Conservation (phyloP, 2,888 invertebrate species). For the Aphrophora alni region DNA sequence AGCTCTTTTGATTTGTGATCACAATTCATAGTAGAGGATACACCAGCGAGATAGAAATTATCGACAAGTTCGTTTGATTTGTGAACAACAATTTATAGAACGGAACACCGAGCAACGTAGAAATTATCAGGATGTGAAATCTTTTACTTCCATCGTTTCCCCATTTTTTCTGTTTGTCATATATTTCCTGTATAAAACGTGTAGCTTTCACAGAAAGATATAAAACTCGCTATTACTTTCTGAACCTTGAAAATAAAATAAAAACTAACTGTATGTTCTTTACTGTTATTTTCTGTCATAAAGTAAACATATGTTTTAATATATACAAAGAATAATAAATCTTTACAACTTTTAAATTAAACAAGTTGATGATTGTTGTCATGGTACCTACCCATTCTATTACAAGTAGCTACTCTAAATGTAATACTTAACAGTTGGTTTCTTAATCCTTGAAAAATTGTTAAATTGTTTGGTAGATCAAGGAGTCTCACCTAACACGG, state of each 20-base stretch:
- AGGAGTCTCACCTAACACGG: too few relatives aligned
- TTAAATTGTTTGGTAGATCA: too few relatives aligned
- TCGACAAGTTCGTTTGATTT: not conserved
- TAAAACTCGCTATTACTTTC: not conserved
- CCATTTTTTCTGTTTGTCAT: not conserved
- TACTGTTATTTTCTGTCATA: too few relatives aligned
- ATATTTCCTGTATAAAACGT: not conserved
- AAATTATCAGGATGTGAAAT: not conserved
- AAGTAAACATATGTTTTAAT: too few relatives aligned
- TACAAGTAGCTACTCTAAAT: too few relatives aligned
- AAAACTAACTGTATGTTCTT: not conserved
- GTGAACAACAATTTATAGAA: slow-evolving; percentile 2
- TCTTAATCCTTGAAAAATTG: too few relatives aligned
- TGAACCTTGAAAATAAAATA: not conserved
- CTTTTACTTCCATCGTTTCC: not conserved
- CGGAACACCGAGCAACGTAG: not conserved
- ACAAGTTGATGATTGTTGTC: too few relatives aligned
- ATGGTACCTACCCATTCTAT: too few relatives aligned
- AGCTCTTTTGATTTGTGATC: not conserved
- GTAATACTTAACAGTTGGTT: too few relatives aligned
- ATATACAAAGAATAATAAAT: too few relatives aligned
- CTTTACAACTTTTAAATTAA: too few relatives aligned
- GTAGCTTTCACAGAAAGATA: not conserved
- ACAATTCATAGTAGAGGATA: not conserved
- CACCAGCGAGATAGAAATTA: not conserved